A percentile compares a stretch with the other conserved stretches of the same genome.
Evolutionary conservation across 2,113 vertebrate genomes (phyloP).

Genomic region (Rhombomys opimus): DNA sequence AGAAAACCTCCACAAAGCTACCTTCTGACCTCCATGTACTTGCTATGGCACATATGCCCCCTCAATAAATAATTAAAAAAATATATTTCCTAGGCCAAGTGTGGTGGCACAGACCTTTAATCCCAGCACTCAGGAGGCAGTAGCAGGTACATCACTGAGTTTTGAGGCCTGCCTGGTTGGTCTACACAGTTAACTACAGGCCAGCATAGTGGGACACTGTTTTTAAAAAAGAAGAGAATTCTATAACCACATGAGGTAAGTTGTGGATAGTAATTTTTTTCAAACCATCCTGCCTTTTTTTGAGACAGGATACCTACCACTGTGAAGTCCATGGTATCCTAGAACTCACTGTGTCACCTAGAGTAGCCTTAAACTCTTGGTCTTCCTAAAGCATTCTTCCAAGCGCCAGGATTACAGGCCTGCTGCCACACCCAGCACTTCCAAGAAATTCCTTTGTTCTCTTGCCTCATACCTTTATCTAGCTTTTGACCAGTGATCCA

Average conservation of each 20-base stretch:
- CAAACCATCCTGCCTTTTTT: background rate
- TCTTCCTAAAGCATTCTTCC: background rate
- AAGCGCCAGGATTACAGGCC: background rate
- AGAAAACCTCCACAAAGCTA: background rate
- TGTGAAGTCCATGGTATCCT: background rate
- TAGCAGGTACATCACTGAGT: background rate
- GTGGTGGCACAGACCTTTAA: background rate
- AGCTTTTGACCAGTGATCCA: conserved; percentile 20
- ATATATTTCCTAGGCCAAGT: background rate
- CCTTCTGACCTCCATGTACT: background rate
- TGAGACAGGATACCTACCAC: background rate
- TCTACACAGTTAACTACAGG: background rate
- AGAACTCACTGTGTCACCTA: background rate
- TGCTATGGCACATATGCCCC: background rate
- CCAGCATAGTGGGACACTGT: background rate
- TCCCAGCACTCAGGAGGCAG: background rate
- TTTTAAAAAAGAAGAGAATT: background rate
- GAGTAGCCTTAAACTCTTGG: background rate
- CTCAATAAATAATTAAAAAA: background rate
- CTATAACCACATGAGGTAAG: background rate
- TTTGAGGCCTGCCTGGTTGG: background rate
- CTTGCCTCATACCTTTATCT: background rate
- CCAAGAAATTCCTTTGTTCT: background rate
- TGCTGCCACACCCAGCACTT: background rate
- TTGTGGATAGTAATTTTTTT: background rate